These are phyloP conservation scores for Cacoxenus indagator DNA, from an alignment of 2,888 invertebrate genomes.

Conservation along the genomic window DNA sequence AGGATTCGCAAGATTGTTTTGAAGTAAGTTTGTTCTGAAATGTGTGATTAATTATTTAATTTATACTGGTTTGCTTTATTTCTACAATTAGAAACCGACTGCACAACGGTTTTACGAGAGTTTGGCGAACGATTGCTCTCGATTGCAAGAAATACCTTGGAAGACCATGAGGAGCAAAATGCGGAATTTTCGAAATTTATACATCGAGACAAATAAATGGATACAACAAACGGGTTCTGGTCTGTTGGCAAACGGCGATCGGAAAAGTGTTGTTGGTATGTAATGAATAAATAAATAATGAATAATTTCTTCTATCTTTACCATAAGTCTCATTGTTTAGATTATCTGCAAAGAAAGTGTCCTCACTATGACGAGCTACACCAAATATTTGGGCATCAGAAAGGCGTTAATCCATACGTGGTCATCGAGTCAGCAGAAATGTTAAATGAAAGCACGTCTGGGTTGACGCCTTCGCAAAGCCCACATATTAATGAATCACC, in stretches of 20 bases:
- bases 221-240: not conserved
- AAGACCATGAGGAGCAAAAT: not conserved
- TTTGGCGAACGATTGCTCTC: not conserved
- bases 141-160: not conserved
- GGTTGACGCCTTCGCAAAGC: too few species aligned
- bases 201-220: not conserved
- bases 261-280: not conserved
- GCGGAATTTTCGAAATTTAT: not conserved
- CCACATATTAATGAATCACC: not conserved
- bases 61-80: not conserved
- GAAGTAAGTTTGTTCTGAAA: not conserved
- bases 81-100: not conserved
- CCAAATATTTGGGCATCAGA: not conserved
- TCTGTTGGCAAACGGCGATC: not conserved
- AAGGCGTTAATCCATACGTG: not conserved
- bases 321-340: not conserved
- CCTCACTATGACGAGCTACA: not conserved
- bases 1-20: not conserved
- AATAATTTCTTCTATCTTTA: not conserved
- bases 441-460: too few species aligned
- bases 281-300: not conserved
- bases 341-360: not conserved
- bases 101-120: not conserved
- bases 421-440: not conserved
- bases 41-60: not conserved